These are phyloP conservation scores for Eublepharis macularius DNA, from an alignment of 2,113 vertebrate genomes.

Conservation along the genomic window DNA sequence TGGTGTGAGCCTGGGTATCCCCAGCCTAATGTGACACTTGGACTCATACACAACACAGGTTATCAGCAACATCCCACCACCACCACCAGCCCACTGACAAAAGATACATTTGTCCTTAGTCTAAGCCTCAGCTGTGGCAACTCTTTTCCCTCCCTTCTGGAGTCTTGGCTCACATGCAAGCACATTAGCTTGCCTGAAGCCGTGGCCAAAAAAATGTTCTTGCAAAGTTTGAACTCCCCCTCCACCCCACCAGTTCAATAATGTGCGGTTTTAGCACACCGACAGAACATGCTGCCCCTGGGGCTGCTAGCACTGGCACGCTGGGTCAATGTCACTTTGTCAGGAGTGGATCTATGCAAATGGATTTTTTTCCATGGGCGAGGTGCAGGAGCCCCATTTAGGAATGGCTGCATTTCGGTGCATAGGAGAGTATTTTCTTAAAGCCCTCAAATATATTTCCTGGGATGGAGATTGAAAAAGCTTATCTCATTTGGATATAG, in stretches of 20 bases:
- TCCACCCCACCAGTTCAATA: neutral
- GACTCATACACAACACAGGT: too few species aligned
- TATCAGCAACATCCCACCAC: too few species aligned
- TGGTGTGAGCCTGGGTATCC: too few species aligned
- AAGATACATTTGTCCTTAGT: too few species aligned
- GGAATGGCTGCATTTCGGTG: neutral
- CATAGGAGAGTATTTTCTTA: too few species aligned
- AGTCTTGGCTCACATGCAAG: neutral
- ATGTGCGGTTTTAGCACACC: neutral
- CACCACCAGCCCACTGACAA: too few species aligned
- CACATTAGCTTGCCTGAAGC: neutral
- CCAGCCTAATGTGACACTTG: too few species aligned
- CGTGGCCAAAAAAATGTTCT: too few species aligned
- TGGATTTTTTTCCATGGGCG: too few species aligned
- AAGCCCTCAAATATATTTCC: neutral
- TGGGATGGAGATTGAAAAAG: neutral
- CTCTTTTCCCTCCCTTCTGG: neutral
- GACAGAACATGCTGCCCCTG: neutral
- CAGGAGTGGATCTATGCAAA: neutral
- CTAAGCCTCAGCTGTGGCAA: too few species aligned
- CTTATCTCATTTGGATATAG: neutral
- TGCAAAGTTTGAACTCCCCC: neutral
- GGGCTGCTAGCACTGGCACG: too few species aligned
- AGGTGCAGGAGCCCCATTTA: neutral
- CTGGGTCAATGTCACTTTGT: neutral